A percentile compares a stretch with the other conserved stretches of the same genome.
Conservation (phyloP, 2,113 vertebrate species). For the Phrynosoma blainvillii region DNA sequence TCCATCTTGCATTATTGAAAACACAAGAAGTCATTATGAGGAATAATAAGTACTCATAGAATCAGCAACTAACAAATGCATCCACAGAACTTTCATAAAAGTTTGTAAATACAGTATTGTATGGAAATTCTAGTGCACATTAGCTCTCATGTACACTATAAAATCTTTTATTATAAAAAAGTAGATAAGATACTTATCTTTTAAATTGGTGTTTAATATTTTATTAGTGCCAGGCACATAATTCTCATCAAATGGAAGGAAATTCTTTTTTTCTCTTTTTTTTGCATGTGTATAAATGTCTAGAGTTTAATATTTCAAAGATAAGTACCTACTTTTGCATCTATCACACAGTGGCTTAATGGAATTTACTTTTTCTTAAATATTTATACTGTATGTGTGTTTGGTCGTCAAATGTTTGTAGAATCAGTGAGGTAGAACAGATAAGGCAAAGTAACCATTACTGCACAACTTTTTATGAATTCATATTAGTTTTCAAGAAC, state of each 20-base stretch:
- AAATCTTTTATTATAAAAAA: slow-evolving; percentile 88
- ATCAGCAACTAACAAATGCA: slow-evolving; percentile 70
- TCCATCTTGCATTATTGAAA: slow-evolving; percentile 75
- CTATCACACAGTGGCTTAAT: slow-evolving; percentile 81
- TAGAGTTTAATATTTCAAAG: slow-evolving; percentile 86
- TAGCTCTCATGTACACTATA: slow-evolving; percentile 78
- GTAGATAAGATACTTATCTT: slow-evolving; percentile 88
- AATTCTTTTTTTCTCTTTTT: slow-evolving; percentile 82
- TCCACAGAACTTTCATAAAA: slow-evolving; percentile 81
- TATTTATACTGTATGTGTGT: slow-evolving; percentile 83
- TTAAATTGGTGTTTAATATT: slow-evolving; percentile 95
- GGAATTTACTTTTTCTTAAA: slow-evolving; percentile 88
- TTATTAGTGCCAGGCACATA: slow-evolving; percentile 88
- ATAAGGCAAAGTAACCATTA: slow-evolving; percentile 39
- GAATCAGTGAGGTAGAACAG: slow-evolving; percentile 58
- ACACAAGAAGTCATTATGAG: slow-evolving; percentile 67
- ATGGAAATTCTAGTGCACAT: slow-evolving; percentile 82
- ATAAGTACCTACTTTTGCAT: slow-evolving; percentile 83
- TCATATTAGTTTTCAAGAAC: slow-evolving; percentile 35
- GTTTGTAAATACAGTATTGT: slow-evolving; percentile 88
- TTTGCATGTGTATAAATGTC: slow-evolving; percentile 88
- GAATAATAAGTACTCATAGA: slow-evolving; percentile 70
- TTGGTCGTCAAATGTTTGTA: slow-evolving; percentile 74
- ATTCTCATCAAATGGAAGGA: slow-evolving; percentile 88
- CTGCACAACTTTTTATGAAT: slow-evolving; percentile 20